Conservation (phyloP, 37 sponge, comb jelly and placozoan species). For the Mnemiopsis leidyi region DNA sequence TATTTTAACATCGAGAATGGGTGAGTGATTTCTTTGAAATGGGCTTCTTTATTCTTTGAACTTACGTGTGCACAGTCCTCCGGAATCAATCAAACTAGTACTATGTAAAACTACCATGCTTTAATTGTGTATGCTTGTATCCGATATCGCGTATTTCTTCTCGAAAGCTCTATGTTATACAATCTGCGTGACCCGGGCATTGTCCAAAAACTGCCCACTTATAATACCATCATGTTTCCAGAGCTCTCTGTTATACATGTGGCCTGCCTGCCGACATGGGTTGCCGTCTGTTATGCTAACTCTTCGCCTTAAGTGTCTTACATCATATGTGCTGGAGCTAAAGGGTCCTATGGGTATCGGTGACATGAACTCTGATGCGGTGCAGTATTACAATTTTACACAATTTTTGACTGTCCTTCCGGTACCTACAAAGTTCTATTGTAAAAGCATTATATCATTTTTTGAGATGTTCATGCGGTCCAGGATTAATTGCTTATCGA, state of each 20-base stretch:
- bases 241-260: not conserved
- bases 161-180: not conserved
- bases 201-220: not conserved
- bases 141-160: not conserved
- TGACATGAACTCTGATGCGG: not conserved
- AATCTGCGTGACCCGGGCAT: not conserved
- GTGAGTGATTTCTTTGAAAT: not conserved
- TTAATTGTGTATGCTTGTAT: not conserved
- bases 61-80: not conserved
- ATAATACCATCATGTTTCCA: not conserved
- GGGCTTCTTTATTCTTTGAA: not conserved
- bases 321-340: not conserved
- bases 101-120: not conserved
- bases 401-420: not conserved
- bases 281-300: not conserved
- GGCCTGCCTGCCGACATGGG: not conserved
- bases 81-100: not conserved
- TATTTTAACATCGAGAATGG: not conserved
- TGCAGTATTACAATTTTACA: not conserved
- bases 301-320: not conserved
- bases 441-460: no score
- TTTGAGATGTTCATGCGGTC: no score
- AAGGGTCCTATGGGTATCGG: not conserved
- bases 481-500: no score
- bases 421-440: no score